These are phyloP conservation scores for Ophion ellenae DNA, from an alignment of 2,888 invertebrate genomes.

Conservation along the genomic window DNA sequence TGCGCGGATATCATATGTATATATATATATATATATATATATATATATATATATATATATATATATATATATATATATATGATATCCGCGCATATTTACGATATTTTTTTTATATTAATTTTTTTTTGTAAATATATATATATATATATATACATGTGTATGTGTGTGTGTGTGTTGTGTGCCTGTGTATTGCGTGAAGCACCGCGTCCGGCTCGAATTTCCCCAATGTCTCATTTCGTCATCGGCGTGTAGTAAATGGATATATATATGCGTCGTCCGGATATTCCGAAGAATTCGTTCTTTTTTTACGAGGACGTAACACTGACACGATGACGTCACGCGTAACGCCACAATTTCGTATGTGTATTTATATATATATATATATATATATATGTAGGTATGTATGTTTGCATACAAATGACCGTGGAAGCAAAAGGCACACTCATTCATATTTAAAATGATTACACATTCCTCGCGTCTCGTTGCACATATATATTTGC, in stretches of 20 bases:
- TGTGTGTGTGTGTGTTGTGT: background rate
- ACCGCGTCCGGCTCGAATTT: conserved; percentile 57
- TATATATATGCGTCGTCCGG: background rate
- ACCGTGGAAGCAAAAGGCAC: conserved; percentile 21
- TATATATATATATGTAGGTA: background rate
- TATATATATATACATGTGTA: background rate
- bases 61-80: background rate
- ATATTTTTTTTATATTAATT: too few species aligned
- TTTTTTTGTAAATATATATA: too few species aligned
- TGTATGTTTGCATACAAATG: conserved; percentile 23
- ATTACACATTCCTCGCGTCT: background rate
- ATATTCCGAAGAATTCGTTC: conserved; percentile 56
- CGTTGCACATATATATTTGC: background rate
- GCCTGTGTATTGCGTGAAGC: background rate
- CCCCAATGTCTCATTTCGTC: conserved; percentile 58
- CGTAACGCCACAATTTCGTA: conserved; percentile 43
- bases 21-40: background rate
- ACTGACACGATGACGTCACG: conserved; percentile 51
- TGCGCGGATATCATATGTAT: background rate
- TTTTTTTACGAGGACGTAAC: conserved; percentile 45
- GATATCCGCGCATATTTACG: too few species aligned
- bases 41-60: background rate
- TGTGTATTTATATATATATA: conserved; percentile 15
- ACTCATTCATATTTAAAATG: conserved; percentile 28
- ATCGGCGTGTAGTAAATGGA: conserved; percentile 14